phyloP scores from a whole-genome alignment of 2,113 vertebrate genomes.

The Leucoraja erinaceus region DNA sequence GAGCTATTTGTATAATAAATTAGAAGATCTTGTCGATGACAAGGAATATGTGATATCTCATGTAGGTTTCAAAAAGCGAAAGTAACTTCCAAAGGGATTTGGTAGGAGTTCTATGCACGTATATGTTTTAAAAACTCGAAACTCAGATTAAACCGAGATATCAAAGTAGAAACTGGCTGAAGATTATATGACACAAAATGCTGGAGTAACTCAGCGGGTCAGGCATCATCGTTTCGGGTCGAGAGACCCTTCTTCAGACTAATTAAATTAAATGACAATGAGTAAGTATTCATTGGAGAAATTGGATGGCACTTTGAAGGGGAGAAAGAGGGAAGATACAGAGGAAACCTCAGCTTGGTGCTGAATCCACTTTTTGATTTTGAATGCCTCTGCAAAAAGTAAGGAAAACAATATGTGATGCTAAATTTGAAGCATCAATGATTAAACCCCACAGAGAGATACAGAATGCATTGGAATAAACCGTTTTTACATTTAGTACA shows the following conservation, averaged over 20 bases:
- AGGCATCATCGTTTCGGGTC: too few relatives aligned
- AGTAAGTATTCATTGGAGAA: neutral
- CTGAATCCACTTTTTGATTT: neutral
- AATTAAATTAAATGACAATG: too few relatives aligned
- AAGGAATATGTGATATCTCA: too few relatives aligned
- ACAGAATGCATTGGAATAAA: neutral
- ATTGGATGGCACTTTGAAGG: neutral
- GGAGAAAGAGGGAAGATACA: too few relatives aligned
- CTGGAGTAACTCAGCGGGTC: too few relatives aligned
- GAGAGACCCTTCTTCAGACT: too few relatives aligned
- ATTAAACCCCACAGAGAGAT: neutral
- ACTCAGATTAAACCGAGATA: neutral
- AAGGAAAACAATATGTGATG: neutral
- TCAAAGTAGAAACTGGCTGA: neutral
- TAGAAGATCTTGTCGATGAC: too few relatives aligned
- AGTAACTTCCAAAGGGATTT: too few relatives aligned
- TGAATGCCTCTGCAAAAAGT: neutral
- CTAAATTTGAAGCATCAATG: neutral
- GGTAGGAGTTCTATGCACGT: too few relatives aligned
- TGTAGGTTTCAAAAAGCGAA: too few relatives aligned
- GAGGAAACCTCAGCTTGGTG: neutral
- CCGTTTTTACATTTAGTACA: neutral
- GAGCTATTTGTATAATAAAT: too few relatives aligned
- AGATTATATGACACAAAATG: neutral
- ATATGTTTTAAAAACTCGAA: too few relatives aligned